Percentiles rank a stretch among this genome's conserved stretches.
Evolutionary conservation across 2,797 vertebrate species (phyloP).

Genomic region (Labeo calbasu): DNA sequence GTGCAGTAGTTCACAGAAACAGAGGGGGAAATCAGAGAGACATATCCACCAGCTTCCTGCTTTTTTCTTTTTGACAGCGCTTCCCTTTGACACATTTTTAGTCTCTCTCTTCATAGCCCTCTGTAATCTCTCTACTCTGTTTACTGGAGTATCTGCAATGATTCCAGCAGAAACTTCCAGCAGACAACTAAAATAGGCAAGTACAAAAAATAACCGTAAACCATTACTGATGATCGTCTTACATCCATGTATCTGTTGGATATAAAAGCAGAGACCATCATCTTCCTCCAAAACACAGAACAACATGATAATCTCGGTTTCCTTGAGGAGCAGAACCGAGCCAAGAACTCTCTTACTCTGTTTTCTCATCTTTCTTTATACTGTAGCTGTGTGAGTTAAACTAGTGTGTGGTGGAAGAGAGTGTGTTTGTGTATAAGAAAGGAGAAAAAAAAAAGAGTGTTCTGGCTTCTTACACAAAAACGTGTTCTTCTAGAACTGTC

Average conservation of each 20-base stretch:
- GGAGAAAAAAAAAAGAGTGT: neutral
- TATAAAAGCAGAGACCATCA: constrained; percentile 1
- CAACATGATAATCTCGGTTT: neutral
- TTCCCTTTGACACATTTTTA: constrained; percentile 35
- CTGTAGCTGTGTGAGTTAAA: constrained; percentile 1
- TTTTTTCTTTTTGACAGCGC: constrained; percentile 8
- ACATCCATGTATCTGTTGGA: neutral
- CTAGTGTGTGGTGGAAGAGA: neutral
- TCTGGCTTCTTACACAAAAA: constrained; percentile 3
- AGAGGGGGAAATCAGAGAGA: constrained; percentile 26
- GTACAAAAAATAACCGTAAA: neutral
- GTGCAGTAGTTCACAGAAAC: constrained; percentile 12
- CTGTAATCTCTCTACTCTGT: constrained; percentile 15
- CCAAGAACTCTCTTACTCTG: neutral
- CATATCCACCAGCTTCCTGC: constrained; percentile 13
- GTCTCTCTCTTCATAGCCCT: constrained; percentile 10
- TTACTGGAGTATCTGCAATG: constrained; percentile 14
- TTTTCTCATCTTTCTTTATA: constrained; percentile 10
- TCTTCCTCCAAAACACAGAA: neutral
- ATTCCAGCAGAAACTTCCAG: neutral
- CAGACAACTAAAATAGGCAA: neutral
- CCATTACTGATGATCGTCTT: neutral
- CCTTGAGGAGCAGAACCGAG: neutral
- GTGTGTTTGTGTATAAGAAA: neutral
- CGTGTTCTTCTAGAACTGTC: neutral